phyloP scores from a whole-genome alignment of 2,797 vertebrate genomes.

The Meda fulgida region DNA sequence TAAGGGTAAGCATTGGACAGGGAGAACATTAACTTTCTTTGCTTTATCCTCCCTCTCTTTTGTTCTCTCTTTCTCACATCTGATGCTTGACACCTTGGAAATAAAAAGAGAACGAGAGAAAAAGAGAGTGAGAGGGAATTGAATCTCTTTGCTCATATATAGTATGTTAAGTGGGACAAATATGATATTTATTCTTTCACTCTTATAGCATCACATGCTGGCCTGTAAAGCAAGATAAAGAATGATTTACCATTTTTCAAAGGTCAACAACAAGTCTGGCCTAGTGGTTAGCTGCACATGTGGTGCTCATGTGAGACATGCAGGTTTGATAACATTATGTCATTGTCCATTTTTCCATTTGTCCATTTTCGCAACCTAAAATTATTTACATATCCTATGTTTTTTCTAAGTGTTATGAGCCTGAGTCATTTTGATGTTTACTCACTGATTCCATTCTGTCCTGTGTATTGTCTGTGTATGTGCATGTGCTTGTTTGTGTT shows the following conservation, averaged over 20 bases:
- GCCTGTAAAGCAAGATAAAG: neutral
- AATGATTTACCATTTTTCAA: neutral
- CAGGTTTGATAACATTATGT: neutral
- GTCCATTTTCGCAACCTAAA: neutral
- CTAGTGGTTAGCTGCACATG: neutral
- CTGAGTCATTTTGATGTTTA: too few relatives aligned
- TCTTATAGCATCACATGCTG: neutral
- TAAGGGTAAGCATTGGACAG: conserved; percentile 68
- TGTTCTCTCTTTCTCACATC: conserved; percentile 47
- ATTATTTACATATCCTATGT: neutral
- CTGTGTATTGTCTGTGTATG: too few relatives aligned
- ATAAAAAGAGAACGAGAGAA: conserved; percentile 25
- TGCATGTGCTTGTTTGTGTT: too few relatives aligned
- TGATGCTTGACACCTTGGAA: conserved; percentile 38
- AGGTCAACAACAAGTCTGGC: neutral
- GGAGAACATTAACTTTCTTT: conserved; percentile 79
- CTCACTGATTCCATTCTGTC: too few relatives aligned
- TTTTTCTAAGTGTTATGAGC: neutral
- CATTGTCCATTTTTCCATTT: neutral
- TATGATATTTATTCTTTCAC: neutral
- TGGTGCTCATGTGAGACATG: neutral
- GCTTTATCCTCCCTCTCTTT: conserved; percentile 66
- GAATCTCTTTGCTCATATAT: conserved; percentile 12
- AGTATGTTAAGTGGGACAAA: conserved; percentile 28
- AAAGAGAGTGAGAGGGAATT: conserved; percentile 30